Evolutionary conservation across 2,797 vertebrate genomes (phyloP).

Genomic region (Leptodactylus fallax): DNA sequence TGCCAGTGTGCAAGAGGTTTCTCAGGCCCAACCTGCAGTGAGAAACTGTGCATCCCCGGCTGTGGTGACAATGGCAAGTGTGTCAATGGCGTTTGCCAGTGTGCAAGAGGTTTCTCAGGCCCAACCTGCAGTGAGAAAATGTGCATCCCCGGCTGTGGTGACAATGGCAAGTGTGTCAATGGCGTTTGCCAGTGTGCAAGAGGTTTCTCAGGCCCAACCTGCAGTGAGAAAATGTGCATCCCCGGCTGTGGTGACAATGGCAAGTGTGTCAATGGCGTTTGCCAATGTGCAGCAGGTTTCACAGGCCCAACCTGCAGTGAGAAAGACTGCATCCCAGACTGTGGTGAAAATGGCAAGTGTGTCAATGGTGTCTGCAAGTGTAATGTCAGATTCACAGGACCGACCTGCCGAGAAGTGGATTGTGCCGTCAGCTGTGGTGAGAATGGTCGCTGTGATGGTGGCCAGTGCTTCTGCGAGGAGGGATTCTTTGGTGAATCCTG

Average conservation of each 20-base stretch:
- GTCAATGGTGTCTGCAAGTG: conserved; percentile 83
- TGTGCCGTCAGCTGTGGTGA: conserved; percentile 82
- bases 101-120: conserved; percentile 78
- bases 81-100: conserved; percentile 81
- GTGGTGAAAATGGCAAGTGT: conserved; percentile 84
- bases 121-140: conserved; percentile 79
- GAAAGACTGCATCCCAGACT: conserved; percentile 76
- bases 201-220: conserved; percentile 80
- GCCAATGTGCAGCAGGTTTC: conserved; percentile 81
- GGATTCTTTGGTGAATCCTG: conserved; percentile 86
- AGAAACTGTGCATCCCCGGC: conserved; percentile 74
- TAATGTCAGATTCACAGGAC: conserved; percentile 77
- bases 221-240: conserved; percentile 66
- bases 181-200: conserved; percentile 83
- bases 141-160: conserved; percentile 82
- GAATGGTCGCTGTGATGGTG: conserved; percentile 84
- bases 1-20: conserved; percentile 83
- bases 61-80: conserved; percentile 86
- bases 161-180: conserved; percentile 81
- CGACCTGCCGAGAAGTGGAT: conserved; percentile 80
- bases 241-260: conserved; percentile 82
- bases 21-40: conserved; percentile 80
- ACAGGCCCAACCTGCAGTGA: conserved; percentile 81
- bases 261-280: conserved; percentile 80
- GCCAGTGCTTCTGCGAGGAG: conserved; percentile 84